Conservation (phyloP, 2,888 invertebrate species). For the Mantis religiosa region DNA sequence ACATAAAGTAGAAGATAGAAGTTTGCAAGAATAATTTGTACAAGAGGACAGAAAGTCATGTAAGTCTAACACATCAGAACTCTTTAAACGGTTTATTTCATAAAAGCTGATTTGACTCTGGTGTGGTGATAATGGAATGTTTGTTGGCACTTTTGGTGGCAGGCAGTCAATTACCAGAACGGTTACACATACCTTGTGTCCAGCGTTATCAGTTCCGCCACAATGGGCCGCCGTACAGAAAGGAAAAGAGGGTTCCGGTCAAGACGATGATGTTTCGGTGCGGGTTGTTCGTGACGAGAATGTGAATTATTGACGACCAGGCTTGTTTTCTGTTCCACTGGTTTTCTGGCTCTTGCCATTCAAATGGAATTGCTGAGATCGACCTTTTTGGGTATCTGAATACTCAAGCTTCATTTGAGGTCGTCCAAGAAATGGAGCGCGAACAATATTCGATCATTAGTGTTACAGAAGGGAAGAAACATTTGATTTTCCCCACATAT, state of each 20-base stretch:
- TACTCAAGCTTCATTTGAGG: too few relatives aligned
- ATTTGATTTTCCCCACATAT: too few relatives aligned
- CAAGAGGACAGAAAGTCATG: too few relatives aligned
- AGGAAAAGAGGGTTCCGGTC: neutral
- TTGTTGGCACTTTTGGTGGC: neutral
- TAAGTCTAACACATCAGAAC: too few relatives aligned
- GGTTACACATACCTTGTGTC: neutral
- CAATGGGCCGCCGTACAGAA: neutral
- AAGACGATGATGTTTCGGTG: neutral
- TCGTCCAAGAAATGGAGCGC: too few relatives aligned
- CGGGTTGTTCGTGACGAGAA: neutral
- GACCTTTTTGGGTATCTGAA: neutral
- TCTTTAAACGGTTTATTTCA: too few relatives aligned
- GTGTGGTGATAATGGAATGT: too few relatives aligned
- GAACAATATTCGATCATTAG: too few relatives aligned
- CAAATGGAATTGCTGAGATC: neutral
- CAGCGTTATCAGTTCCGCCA: neutral
- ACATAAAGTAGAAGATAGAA: too few relatives aligned
- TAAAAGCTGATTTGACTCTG: too few relatives aligned
- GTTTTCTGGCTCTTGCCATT: neutral
- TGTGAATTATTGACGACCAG: neutral
- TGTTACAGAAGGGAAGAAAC: too few relatives aligned
- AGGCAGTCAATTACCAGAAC: neutral
- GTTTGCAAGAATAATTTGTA: too few relatives aligned
- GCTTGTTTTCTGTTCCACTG: neutral